Conservation (phyloP, 2,113 vertebrate species). For the Sturnus vulgaris region DNA sequence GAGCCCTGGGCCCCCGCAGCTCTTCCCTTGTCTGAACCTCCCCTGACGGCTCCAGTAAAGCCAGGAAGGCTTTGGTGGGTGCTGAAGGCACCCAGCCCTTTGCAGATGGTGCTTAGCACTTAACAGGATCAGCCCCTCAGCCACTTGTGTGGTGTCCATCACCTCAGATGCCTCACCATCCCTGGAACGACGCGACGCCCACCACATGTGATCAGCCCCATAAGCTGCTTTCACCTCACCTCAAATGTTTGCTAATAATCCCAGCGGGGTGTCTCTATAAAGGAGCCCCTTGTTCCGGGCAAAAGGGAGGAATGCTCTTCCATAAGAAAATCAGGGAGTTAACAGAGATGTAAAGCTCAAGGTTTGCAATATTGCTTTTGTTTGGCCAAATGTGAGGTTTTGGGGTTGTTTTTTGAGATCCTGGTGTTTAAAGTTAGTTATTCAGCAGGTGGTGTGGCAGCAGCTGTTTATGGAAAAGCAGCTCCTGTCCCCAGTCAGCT, state of each 20-base stretch:
- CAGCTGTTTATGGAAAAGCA: background rate
- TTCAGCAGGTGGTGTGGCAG: background rate
- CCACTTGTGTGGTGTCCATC: background rate
- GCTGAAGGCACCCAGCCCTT: background rate
- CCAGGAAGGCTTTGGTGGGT: background rate
- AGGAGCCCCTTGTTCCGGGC: background rate
- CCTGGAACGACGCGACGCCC: background rate
- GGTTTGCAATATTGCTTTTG: background rate
- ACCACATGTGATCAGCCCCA: background rate
- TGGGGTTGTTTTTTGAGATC: background rate
- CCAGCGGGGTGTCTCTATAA: conserved; percentile 7
- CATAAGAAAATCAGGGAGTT: background rate
- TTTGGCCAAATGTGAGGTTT: background rate
- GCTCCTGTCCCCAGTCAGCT: background rate
- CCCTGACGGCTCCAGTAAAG: background rate
- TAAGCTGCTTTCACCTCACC: conserved; percentile 54
- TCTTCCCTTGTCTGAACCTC: background rate
- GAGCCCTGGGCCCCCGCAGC: background rate
- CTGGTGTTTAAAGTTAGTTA: background rate
- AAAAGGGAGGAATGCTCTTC: background rate
- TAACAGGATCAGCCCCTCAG: conserved; percentile 51
- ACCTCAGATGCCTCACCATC: conserved; percentile 15
- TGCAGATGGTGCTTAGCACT: background rate
- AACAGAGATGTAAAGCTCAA: background rate
- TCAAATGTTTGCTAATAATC: conserved; percentile 25